Evolutionary conservation across 2,113 vertebrate species (phyloP), one percentile per base, ranked within the genome.

Genomic region (Smithornis capensis): DNA sequence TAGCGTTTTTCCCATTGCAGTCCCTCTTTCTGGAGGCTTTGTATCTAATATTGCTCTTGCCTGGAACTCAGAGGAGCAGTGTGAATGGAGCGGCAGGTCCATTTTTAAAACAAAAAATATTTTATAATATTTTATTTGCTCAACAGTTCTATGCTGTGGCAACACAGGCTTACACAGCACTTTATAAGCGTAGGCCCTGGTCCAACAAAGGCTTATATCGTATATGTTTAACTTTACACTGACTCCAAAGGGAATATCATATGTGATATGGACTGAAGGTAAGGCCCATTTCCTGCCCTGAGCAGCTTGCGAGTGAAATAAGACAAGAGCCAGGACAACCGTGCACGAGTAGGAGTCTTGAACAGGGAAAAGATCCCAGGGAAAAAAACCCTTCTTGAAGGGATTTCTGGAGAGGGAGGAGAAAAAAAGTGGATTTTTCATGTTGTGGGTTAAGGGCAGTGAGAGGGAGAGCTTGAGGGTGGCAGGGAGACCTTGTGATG

Each of bases 111-210:
- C 87, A 83, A 93, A 90, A 91, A 88, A 65, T 52, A 73, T 70
- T 78, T 91, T 90, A n/a, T 91, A 95, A 95, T 95, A 95, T 96
- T 95, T 96, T 94, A 95, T 96, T 96, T 97, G 90, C 93, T 96
- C 83, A 90, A 93, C 94, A 94, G 92, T 92, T 96, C 49, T 94
- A 78, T 28, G 11, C 88, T 92, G 92, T 93, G 90, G 94, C 92
- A 95, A 90, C 94, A 94, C 78, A 95, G 96, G 88, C 95, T 96
- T 96, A 96, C 76, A 2, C 93, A 96, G 95, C 93, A 92, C 56
- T 96, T 95, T 92, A 64, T 89, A 84, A 96, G 90, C 14, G 2
- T 92, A 96, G 96, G 94, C 95, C 94, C 90, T 31, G 64, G 89
- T 96, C 94, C 95, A 96, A 90, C 76, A 94, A 71, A 96, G 95